A percentile compares a stretch with the other conserved stretches of the same genome.
Conservation (phyloP, 2,888 invertebrate genomes). For the Bombylius discolor region DNA sequence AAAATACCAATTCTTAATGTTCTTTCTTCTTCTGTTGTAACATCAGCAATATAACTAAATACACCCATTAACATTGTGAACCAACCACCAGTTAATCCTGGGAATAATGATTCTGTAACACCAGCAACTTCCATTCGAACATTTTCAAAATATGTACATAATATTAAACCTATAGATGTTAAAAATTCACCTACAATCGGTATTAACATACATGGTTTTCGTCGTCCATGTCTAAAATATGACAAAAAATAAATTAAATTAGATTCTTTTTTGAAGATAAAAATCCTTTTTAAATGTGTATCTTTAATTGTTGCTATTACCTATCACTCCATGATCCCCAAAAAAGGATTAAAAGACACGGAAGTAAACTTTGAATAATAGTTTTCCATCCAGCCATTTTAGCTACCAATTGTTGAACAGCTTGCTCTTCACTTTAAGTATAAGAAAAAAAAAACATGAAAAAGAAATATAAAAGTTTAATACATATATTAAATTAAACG, state of each 20-base stretch:
- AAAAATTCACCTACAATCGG: slow-evolving; percentile 71
- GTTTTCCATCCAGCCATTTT: slow-evolving; percentile 79
- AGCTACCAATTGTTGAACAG: slow-evolving; percentile 61
- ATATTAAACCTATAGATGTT: slow-evolving; percentile 61
- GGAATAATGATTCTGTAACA: slow-evolving; percentile 67
- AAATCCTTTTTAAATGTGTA: background rate
- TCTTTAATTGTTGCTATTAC: slow-evolving; percentile 18
- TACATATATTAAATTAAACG: too few relatives aligned
- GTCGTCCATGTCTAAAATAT: slow-evolving; percentile 26
- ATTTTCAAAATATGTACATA: slow-evolving; percentile 68
- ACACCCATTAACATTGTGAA: slow-evolving; percentile 84
- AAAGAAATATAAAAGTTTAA: too few relatives aligned
- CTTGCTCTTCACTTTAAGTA: slow-evolving; percentile 44
- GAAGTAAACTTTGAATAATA: slow-evolving; percentile 66
- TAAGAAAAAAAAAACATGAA: background rate
- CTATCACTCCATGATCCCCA: slow-evolving; percentile 67
- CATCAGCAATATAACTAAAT: slow-evolving; percentile 79
- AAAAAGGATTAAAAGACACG: slow-evolving; percentile 69
- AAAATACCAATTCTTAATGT: slow-evolving; percentile 77
- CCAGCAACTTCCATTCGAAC: slow-evolving; percentile 71
- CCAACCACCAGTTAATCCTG: slow-evolving; percentile 70
- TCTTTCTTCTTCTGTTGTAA: slow-evolving; percentile 68
- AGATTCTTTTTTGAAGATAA: background rate
- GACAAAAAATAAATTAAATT: background rate
- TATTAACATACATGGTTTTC: slow-evolving; percentile 62